These are phyloP conservation scores for Cephonodes hylas DNA, from an alignment of 2,888 invertebrate species.

Conservation along the genomic window DNA sequence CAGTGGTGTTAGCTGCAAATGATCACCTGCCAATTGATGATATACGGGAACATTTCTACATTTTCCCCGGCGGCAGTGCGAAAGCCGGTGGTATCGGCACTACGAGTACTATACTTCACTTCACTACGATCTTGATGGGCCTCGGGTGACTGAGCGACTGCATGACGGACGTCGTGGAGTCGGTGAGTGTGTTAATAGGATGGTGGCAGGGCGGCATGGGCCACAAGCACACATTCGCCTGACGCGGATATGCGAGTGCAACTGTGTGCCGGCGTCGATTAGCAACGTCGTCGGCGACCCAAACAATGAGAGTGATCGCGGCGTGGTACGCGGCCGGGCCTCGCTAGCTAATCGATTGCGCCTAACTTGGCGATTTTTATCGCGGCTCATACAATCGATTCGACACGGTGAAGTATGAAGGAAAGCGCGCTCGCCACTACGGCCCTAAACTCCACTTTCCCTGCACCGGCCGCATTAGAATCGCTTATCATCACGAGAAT, in stretches of 20 bases:
- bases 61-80: conserved; percentile 45
- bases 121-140: conserved; percentile 17
- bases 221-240: conserved; percentile 59
- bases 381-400: conserved; percentile 43
- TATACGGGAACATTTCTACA: conserved; percentile 76
- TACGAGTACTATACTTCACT: conserved; percentile 20
- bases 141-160: conserved; percentile 13
- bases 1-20: conserved; percentile 31
- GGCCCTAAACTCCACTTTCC: neutral
- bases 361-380: conserved; percentile 52
- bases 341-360: conserved; percentile 65
- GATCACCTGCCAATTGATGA: conserved; percentile 76
- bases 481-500: conserved; percentile 23
- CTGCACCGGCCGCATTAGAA: neutral
- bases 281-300: conserved; percentile 69
- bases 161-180: conserved; percentile 27
- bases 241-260: conserved; percentile 52
- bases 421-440: neutral
- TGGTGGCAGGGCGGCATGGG: conserved; percentile 41
- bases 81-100: conserved; percentile 35
- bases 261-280: conserved; percentile 60
- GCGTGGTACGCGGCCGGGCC: conserved; percentile 68
- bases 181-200: conserved; percentile 27
- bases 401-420: conserved; percentile 17
- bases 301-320: conserved; percentile 78